These are phyloP conservation scores for Neomicropteryx cornuta DNA, from an alignment of 1,140 invertebrate species.

Conservation along the genomic window DNA sequence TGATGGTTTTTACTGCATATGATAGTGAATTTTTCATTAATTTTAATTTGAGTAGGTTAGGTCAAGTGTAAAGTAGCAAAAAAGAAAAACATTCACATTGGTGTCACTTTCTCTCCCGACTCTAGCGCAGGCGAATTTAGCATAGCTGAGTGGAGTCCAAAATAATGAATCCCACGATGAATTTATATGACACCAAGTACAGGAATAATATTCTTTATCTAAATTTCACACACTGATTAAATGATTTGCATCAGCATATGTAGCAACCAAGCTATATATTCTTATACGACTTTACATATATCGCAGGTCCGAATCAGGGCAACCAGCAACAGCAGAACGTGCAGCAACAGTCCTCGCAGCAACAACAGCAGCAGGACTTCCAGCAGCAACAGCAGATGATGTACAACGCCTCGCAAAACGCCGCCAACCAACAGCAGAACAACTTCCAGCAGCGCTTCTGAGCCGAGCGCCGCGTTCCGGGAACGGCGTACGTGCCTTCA, in stretches of 20 bases:
- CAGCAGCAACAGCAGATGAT: constrained; percentile 51
- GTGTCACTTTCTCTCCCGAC: no score
- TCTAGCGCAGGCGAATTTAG: not conserved
- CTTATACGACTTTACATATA: constrained; percentile 1
- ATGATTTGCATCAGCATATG: not conserved
- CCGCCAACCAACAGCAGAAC: constrained; percentile 42
- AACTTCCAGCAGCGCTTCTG: constrained; percentile 54
- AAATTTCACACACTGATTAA: not conserved
- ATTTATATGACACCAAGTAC: not conserved
- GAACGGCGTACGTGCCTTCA: no score
- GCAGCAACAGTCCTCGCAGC: constrained; percentile 31
- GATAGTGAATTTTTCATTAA: no score
- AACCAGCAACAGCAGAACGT: constrained; percentile 29
- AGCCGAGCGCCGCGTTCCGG: no score
- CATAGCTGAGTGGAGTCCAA: not conserved
- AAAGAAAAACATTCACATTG: no score
- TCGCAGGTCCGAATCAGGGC: constrained; percentile 33
- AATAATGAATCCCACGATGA: not conserved
- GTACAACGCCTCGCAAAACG: constrained; percentile 32
- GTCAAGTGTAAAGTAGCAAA: no score
- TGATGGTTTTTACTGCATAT: no score
- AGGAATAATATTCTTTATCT: not conserved
- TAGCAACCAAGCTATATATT: not conserved
- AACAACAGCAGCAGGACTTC: constrained; percentile 42
- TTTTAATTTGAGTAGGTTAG: no score